phyloP scores from a whole-genome alignment of 1,140 invertebrate genomes.

The Mactra quadrangularis region DNA sequence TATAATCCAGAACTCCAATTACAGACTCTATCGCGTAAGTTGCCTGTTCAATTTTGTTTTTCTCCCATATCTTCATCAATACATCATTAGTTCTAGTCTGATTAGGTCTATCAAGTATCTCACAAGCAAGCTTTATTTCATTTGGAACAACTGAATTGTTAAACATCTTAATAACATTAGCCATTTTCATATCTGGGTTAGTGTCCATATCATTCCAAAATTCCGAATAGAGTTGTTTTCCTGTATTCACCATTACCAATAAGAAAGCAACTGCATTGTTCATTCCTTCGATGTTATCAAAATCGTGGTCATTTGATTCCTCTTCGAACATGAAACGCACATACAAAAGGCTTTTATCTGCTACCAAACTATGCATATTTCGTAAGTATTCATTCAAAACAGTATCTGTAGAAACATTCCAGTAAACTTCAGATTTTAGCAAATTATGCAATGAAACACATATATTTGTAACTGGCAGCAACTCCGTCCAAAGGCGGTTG shows the following conservation, averaged over 20 bases:
- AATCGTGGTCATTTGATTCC: background rate
- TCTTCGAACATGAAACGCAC: background rate
- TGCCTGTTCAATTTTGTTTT: background rate
- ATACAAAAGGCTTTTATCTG: conserved; percentile 1
- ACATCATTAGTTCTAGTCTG: background rate
- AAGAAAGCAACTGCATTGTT: background rate
- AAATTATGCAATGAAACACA: background rate
- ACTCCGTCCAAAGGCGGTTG: background rate
- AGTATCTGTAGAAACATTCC: conserved; percentile 2
- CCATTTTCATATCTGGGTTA: background rate
- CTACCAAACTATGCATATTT: background rate
- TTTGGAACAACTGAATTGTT: conserved; percentile 5
- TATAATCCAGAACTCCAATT: background rate
- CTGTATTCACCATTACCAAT: background rate
- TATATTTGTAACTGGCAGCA: background rate
- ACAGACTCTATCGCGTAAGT: background rate
- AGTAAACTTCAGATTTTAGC: conserved; percentile 6
- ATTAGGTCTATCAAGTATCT: background rate
- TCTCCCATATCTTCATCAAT: conserved; percentile 4
- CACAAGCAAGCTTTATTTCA: conserved; percentile 1
- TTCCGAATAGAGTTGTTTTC: background rate
- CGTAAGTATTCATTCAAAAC: background rate
- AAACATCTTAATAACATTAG: conserved; percentile 21
- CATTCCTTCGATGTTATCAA: background rate
- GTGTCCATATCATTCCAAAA: background rate